These are phyloP conservation scores for Trachemys scripta DNA, from an alignment of 2,113 vertebrate species.

Conservation along the genomic window DNA sequence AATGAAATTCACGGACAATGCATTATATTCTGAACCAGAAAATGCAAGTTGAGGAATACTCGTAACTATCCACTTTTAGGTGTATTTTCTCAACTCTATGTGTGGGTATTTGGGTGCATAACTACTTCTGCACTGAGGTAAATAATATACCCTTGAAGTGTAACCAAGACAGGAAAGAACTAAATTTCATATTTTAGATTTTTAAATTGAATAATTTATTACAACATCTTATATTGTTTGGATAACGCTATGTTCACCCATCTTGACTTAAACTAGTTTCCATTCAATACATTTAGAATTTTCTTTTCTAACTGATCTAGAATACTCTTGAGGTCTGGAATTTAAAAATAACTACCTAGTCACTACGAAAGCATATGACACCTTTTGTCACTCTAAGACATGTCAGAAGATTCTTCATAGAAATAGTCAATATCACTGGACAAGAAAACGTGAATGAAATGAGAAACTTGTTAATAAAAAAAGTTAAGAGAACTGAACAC, in stretches of 20 bases:
- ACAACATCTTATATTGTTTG: conserved; percentile 6
- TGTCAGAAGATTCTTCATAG: conserved; percentile 59
- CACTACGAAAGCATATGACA: conserved; percentile 52
- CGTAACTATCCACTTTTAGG: conserved; percentile 53
- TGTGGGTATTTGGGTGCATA: background rate
- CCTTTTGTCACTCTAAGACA: conserved; percentile 65
- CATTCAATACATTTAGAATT: conserved; percentile 8
- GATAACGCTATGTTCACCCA: conserved; percentile 12
- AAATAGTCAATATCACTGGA: conserved; percentile 47
- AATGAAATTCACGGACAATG: conserved; percentile 77
- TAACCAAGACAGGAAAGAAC: conserved; percentile 56
- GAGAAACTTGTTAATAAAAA: background rate
- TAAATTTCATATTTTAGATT: conserved; percentile 22
- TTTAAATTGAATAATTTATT: conserved; percentile 26
- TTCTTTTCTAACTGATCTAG: conserved; percentile 13
- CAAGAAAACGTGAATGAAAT: conserved; percentile 11
- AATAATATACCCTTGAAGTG: conserved; percentile 37
- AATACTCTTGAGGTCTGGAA: conserved; percentile 35
- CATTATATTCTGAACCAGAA: conserved; percentile 61
- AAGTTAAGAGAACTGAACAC: conserved; percentile 33
- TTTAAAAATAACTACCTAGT: conserved; percentile 44
- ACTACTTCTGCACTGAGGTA: conserved; percentile 50
- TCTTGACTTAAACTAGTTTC: background rate
- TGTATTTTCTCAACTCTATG: conserved; percentile 13
- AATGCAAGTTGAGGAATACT: conserved; percentile 65